Base-by-base conservation (phyloP, 1,140 invertebrate genomes). In the Stegodyphus dumicola region DNA sequence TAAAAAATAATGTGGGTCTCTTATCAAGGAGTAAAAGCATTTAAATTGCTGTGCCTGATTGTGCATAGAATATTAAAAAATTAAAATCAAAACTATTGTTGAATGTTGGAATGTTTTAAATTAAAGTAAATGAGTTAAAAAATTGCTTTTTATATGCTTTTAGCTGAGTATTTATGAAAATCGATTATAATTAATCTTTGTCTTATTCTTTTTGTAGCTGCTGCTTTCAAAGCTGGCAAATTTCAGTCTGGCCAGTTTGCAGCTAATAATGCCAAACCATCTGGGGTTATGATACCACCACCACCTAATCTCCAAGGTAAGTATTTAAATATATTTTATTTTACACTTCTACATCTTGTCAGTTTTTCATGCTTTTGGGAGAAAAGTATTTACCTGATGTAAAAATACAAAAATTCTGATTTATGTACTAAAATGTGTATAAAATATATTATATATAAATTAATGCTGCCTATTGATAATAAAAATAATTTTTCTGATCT, bases 141-240 rank as follows among this genome's bases (percentile, higher is more conserved):
- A 33, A 13, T 17, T 0, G 1, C 71, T 15, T 74, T 56, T 52
- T 10, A 53, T 13, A 6, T 74, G 9, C 53, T 17, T 74, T 74
- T 74, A 74, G 9, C 1, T 76, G 7, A 18, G 4, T 11, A 48
- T 71, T 49, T 71, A n/a, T 11, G 48, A 18, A 4, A 60, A 11
- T 60, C 1, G 15, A 9, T 60, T 7, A 49, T 71, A 51, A 13
- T 7, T n/a, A 33, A 33, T 33, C 33, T 1, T 33, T 33, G 1
- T 48, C 7, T 15, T 70, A 73, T 71, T 64, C 86, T 77, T 88
- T 85, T 87, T 86, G 85, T 80, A 88, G 96, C 97, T 52, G 95
- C 96, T 71, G 94, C 94, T 15, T 99, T 97, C 89, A 98, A 98
- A 91, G 97, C 97, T 54, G 97, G 97, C 15, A 98, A 98, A 92